Percentiles rank a stretch among this genome's conserved stretches.
These are phyloP conservation scores for Bombus terrestris DNA, from an alignment of 1,140 invertebrate species.

Conservation along the genomic window DNA sequence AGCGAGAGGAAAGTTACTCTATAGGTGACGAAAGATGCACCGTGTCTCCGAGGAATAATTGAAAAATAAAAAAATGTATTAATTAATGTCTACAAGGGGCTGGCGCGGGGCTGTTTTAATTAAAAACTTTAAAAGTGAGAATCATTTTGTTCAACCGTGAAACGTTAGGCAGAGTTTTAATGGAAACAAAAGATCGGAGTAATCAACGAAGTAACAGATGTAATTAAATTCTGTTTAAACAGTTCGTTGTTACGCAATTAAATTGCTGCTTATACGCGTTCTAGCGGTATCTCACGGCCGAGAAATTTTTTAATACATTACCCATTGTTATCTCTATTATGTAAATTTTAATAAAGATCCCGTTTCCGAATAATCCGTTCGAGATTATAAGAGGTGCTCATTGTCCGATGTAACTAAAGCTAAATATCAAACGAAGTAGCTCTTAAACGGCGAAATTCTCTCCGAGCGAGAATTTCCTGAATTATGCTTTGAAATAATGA, in stretches of 20 bases:
- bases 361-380: neutral
- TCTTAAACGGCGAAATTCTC: neutral
- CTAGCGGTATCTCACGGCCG: neutral
- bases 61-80: conserved; percentile 15
- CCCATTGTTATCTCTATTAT: neutral
- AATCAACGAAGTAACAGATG: conserved; percentile 55
- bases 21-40: neutral
- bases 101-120: conserved; percentile 49
- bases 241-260: neutral
- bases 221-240: conserved; percentile 58
- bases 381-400: neutral
- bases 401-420: neutral
- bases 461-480: neutral
- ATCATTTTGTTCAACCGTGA: conserved; percentile 45
- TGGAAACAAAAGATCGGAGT: conserved; percentile 56
- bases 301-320: neutral
- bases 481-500: neutral
- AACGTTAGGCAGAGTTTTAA: conserved; percentile 50
- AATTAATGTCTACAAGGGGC: conserved; percentile 45
- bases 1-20: neutral
- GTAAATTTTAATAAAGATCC: conserved; percentile 1
- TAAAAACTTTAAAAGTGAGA: conserved; percentile 56
- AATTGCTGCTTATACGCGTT: neutral
- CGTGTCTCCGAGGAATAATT: neutral
- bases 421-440: neutral